Base-by-base conservation (phyloP, 53 echinoderm and acorn worm genomes). In the Henricia sp. region DNA sequence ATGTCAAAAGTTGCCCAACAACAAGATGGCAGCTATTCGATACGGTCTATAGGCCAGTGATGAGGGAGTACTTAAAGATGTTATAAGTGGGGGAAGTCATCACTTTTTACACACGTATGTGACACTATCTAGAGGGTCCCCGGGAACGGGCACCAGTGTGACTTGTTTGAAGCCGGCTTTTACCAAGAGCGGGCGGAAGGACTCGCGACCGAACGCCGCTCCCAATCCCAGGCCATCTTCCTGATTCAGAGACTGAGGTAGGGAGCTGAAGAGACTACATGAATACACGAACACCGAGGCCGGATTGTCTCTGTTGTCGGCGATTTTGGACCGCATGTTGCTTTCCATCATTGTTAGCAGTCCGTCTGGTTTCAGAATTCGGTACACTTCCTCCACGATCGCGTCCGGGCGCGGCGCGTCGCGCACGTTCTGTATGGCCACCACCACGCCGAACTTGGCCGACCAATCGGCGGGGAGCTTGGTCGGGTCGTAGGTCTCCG, bases 381-480 rank as follows among this genome's bases (percentile, higher is more conserved):
- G 55, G n/a, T 63, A 28, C 10, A 83, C 72, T 29, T 83, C 88
- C 4, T 51, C 35, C 3, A 26, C 59, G 11, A 82, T 51, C 43
- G 63, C 59, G 72, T 88, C 83, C 16, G 88, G 83, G 4, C 83
- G 82, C 2, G 83, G 55, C 11, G 82, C 36, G 88, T 88, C 71
- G 24, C 82, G 88, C 29, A 88, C 59, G 39, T 71, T 58, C 52
- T 83, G 46, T 27, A 57, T 83, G 37, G 82, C 82, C 58, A 71
- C 34, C 27, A 83, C 83, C 5, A 71, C 56, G 37, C 82, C 88
- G 33, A 83, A 88, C 40, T 72, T 71, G 34, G 8, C 60, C 39
- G 82, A 71, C 88, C 88, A 88, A 39, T 88, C 88, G 14, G 72
- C 70, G 27, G 82, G 88, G 32, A 82, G 52, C 26, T 71, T 58